Evolutionary conservation across 64 coral and sea anemone species (phyloP).

Genomic region (Platygyra sinensis): DNA sequence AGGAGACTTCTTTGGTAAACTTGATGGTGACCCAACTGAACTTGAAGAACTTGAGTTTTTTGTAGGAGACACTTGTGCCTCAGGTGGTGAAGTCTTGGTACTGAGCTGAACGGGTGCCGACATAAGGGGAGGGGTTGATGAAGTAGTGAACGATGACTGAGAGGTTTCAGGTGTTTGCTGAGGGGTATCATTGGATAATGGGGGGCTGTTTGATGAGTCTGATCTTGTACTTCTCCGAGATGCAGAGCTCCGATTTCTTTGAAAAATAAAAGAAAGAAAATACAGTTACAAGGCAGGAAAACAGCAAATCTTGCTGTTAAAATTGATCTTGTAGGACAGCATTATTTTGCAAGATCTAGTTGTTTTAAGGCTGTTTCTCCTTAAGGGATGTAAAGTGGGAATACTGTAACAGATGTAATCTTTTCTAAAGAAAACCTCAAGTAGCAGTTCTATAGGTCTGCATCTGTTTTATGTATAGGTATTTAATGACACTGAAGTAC

Average conservation of each 20-base stretch:
- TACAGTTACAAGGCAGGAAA: not conserved
- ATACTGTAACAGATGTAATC: too few species aligned
- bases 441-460: too few species aligned
- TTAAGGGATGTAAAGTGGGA: too few species aligned
- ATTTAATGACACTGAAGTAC: too few species aligned
- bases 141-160: constrained; percentile 6
- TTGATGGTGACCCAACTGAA: constrained; percentile 32
- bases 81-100: constrained; percentile 5
- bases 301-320: not conserved
- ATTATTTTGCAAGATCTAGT: too few species aligned
- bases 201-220: constrained; percentile 28
- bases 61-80: not conserved
- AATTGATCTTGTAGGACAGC: too few species aligned
- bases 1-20: not conserved
- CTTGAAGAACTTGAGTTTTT: constrained; percentile 14
- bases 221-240: constrained; percentile 19
- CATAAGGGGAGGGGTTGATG: not conserved
- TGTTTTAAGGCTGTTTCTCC: too few species aligned
- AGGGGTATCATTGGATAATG: not conserved
- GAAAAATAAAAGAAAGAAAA: not conserved
- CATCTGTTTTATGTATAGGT: too few species aligned
- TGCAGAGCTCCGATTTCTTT: not conserved
- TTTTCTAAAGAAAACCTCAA: too few species aligned
- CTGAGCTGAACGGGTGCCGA: not conserved
- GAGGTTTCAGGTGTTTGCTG: not conserved